Conservation (phyloP, 2,797 vertebrate species). For the Catamblyrhynchus diadema region DNA sequence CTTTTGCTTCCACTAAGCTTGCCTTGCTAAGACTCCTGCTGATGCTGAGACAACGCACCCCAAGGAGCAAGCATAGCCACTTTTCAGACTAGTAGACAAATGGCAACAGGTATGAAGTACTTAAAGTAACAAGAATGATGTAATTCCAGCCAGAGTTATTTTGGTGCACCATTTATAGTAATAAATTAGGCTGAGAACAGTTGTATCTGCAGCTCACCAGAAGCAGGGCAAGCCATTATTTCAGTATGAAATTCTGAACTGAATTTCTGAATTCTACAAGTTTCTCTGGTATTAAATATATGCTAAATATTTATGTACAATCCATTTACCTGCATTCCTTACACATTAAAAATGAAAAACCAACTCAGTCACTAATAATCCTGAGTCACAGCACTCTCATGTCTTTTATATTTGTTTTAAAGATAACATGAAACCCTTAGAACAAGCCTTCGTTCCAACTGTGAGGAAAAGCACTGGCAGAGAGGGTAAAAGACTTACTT, state of each 20-base stretch:
- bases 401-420: not conserved
- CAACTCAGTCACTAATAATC: not conserved
- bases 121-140: not conserved
- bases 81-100: not conserved
- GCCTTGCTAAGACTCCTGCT: not conserved
- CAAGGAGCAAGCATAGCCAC: not conserved
- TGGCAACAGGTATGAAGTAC: not conserved
- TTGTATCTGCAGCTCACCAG: not conserved
- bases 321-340: not conserved
- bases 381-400: not conserved
- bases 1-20: not conserved
- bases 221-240: not conserved
- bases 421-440: not conserved
- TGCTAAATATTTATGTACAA: not conserved
- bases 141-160: not conserved
- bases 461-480: not conserved
- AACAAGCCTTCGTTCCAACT: not conserved
- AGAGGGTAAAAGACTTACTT: constrained; percentile 75
- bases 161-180: not conserved
- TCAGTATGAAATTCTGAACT: not conserved
- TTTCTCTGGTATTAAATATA: not conserved
- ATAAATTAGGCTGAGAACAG: not conserved
- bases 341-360: not conserved
- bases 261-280: not conserved
- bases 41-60: not conserved